Base-by-base conservation (phyloP, 92 coral and sea anemone species). In the Porites divaricata region DNA sequence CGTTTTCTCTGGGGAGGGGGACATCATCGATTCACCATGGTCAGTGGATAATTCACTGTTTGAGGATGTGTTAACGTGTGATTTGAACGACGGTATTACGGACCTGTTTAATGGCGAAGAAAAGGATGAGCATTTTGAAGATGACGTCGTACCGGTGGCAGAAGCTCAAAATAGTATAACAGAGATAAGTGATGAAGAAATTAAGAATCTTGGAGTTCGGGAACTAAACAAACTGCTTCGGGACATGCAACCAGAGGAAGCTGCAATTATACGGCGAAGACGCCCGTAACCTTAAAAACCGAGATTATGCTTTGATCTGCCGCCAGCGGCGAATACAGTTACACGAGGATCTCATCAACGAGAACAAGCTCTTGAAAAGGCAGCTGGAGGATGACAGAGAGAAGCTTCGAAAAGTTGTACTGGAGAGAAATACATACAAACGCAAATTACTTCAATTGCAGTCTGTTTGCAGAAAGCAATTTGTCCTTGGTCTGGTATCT, bases 291-390 rank as follows among this genome's bases (percentile, higher is more conserved):
- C 85, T 90, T 12, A 93, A 93, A 56, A 93, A 93, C 64, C 85
- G 96, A 52, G 90, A 83, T 9, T 93, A 93, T 24, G 94, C 94
- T 22, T 89, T 84, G 72, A 78, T 81, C 19, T 93, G 96, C 81
- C 87, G 96, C 7, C 63, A 65, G n/a, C 92, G 87, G 54, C 82
- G 94, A 20, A 76, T 79, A 0, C 57, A 67, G 74, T 70, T 63
- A 49, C 83, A 88, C 64, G 69, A 57, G 54, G 75, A 61, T 20
- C 79, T 93, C 12, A 70, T 85, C 48, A 62, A n/a, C 67, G 74
- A 73, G 50, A 91, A 91, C 17, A 63, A 80, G 75, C 7, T 63
- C 1, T 23, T 90, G 3, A 61, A 74, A 10, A 90, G 59, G 69
- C 87, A 85, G 70, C 70, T 90, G 63, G 85, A 75, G 41, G 83